These are phyloP conservation scores for Pasiphila rectangulata DNA, from an alignment of 2,888 invertebrate genomes.

Conservation along the genomic window DNA sequence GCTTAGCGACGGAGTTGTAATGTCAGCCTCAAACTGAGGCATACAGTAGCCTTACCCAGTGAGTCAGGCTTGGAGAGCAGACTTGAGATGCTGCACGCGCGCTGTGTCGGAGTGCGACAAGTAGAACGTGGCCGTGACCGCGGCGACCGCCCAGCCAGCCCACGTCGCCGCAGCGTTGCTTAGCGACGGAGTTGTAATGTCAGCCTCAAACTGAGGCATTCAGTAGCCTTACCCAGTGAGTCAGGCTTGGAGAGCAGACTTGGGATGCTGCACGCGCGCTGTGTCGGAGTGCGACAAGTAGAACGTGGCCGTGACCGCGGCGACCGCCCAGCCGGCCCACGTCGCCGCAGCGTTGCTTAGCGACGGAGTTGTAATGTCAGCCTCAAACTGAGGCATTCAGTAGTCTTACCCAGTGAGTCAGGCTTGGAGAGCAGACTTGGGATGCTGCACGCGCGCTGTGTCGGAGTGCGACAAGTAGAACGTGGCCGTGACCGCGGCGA, in stretches of 20 bases:
- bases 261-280: conserved; percentile 84
- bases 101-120: conserved; percentile 93
- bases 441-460: too few species aligned
- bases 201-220: too few species aligned
- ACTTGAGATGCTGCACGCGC: too few species aligned
- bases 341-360: conserved; percentile 93
- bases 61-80: conserved; percentile 89
- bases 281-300: conserved; percentile 95
- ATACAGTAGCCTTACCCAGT: too few species aligned
- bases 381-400: too few species aligned
- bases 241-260: conserved; percentile 89
- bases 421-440: conserved; percentile 89
- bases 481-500: conserved; percentile 96
- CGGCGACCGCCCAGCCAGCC: conserved; percentile 96
- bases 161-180: too few species aligned
- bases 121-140: conserved; percentile 97
- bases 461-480: conserved; percentile 96
- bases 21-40: too few species aligned
- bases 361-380: conserved; percentile 92
- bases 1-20: too few species aligned
- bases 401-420: too few species aligned
- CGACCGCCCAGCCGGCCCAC: conserved; percentile 99
- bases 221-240: conserved; percentile 87
- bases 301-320: conserved; percentile 96
- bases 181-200: too few species aligned